Evolutionary conservation across 2,797 vertebrate species (phyloP).

Genomic region (Acrossocheilus fasciatus): DNA sequence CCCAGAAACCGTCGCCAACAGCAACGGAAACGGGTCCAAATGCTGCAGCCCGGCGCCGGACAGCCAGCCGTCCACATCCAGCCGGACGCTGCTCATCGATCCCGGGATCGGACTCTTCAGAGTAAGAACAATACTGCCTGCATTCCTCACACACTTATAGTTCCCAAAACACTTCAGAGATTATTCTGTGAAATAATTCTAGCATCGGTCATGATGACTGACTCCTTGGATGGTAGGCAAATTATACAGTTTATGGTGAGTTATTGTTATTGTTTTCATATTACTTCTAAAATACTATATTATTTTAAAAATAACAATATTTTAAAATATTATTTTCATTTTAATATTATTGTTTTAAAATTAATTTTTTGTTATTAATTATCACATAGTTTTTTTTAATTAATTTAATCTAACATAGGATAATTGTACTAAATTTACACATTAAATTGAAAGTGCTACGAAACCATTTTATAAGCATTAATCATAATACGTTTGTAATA

Average conservation of each 20-base stretch:
- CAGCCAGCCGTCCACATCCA: constrained; percentile 88
- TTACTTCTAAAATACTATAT: background rate
- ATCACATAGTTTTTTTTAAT: background rate
- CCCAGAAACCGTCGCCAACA: constrained; percentile 63
- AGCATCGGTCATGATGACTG: too few relatives aligned
- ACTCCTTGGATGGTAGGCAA: background rate
- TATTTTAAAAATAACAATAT: background rate
- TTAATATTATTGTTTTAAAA: background rate
- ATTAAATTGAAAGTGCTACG: background rate
- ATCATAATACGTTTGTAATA: background rate
- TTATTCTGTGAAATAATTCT: too few relatives aligned
- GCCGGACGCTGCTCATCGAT: constrained; percentile 84
- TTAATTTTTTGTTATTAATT: background rate
- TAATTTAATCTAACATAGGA: background rate
- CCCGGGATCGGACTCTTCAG: constrained; percentile 94
- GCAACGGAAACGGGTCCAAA: constrained; percentile 81
- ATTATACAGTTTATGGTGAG: background rate
- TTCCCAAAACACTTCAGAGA: too few relatives aligned
- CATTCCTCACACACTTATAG: too few relatives aligned
- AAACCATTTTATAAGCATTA: background rate
- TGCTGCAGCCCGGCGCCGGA: constrained; percentile 73
- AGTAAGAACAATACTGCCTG: constrained; percentile 72
- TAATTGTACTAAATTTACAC: background rate
- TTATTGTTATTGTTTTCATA: background rate
- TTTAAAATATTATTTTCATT: background rate